Evolutionary conservation across 2,113 vertebrate species (phyloP).

Genomic region (Cynocephalus volans): DNA sequence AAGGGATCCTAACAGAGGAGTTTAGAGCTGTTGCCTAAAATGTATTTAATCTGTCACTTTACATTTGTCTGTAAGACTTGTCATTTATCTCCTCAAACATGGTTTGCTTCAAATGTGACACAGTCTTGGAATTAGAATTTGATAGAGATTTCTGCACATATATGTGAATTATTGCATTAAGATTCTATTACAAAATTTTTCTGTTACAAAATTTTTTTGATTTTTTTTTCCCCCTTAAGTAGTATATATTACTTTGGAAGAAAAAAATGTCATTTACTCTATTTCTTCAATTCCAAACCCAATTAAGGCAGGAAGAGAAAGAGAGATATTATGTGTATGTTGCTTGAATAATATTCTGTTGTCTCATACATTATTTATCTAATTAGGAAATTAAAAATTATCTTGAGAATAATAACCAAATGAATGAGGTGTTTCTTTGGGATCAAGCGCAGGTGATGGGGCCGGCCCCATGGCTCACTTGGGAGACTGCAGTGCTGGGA

Average conservation of each 20-base stretch:
- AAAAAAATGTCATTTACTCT: not conserved
- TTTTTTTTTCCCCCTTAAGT: not conserved
- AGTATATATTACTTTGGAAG: not conserved
- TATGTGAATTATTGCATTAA: not conserved
- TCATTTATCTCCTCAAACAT: not conserved
- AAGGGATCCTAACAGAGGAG: not conserved
- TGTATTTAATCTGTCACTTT: not conserved
- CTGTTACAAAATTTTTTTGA: not conserved
- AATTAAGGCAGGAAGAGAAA: not conserved
- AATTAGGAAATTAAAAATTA: not conserved
- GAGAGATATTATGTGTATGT: not conserved
- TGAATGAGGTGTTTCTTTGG: not conserved
- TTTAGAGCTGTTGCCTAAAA: fast-evolving
- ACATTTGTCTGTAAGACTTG: not conserved
- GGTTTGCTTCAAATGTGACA: not conserved
- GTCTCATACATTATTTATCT: not conserved
- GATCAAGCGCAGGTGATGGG: not conserved
- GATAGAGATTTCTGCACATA: not conserved
- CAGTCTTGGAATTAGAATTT: not conserved
- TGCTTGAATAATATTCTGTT: not conserved
- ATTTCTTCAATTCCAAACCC: not conserved
- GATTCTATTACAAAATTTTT: not conserved
- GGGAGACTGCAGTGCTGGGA: no score
- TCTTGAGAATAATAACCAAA: not conserved
- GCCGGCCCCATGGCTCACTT: no score